phyloP scores from a whole-genome alignment of 2,797 vertebrate genomes.

The Paratrypauchen microcephalus region DNA sequence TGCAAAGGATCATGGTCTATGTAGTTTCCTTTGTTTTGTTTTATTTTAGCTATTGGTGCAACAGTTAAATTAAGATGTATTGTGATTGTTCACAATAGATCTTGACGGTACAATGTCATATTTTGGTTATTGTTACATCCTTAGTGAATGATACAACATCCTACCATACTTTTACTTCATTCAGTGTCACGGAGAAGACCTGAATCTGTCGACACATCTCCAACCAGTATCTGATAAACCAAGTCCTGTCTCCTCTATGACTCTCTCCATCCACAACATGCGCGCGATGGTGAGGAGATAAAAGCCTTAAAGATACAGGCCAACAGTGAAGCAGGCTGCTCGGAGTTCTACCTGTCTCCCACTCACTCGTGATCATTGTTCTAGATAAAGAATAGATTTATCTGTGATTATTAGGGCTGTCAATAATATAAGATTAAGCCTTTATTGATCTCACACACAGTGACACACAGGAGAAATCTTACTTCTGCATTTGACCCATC shows the following conservation, averaged over 20 bases:
- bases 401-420: constrained; percentile 42
- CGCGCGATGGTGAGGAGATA: constrained; percentile 17
- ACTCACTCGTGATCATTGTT: constrained; percentile 50
- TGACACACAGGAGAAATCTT: too few relatives aligned
- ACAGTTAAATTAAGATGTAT: too few relatives aligned
- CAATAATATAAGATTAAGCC: too few relatives aligned
- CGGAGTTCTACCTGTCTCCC: constrained; percentile 32
- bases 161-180: not conserved
- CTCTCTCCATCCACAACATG: not conserved
- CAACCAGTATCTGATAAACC: not conserved
- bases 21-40: too few relatives aligned
- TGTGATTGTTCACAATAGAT: too few relatives aligned
- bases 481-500: too few relatives aligned
- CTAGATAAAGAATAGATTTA: constrained; percentile 54
- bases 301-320: constrained; percentile 32
- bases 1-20: too few relatives aligned
- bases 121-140: too few relatives aligned
- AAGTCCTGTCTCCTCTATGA: not conserved
- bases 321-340: constrained; percentile 8
- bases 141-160: too few relatives aligned
- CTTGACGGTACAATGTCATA: too few relatives aligned
- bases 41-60: too few relatives aligned
- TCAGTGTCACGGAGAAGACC: constrained; percentile 1
- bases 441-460: too few relatives aligned
- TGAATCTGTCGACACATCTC: not conserved